Percentiles rank a stretch among this genome's conserved stretches.
These are phyloP conservation scores for Apeira syringaria DNA, from an alignment of 2,888 invertebrate genomes.

Conservation along the genomic window DNA sequence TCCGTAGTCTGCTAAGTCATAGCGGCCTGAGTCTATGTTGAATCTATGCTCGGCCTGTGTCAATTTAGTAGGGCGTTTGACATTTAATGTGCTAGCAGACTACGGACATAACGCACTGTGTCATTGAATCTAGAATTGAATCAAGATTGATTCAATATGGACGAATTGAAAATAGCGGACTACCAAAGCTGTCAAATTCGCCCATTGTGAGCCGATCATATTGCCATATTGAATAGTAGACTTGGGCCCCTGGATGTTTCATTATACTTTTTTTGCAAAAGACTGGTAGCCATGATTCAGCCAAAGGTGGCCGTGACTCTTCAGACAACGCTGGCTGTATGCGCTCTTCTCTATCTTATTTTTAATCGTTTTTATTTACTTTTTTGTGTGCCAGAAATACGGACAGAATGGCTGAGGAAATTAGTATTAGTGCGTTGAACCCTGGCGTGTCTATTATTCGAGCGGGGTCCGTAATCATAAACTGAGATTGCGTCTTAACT, in stretches of 20 bases:
- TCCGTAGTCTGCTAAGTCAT: too few species aligned
- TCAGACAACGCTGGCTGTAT: conserved; percentile 38
- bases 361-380: conserved; percentile 39
- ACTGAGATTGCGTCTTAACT: conserved; percentile 9
- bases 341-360: conserved; percentile 32
- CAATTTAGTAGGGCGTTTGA: too few species aligned
- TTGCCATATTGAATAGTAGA: too few species aligned
- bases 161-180: too few species aligned
- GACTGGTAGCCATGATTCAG: conserved; percentile 36
- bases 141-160: too few species aligned
- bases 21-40: too few species aligned
- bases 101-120: too few species aligned
- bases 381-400: conserved; percentile 39
- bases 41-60: too few species aligned
- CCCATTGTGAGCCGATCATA: too few species aligned
- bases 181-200: too few species aligned
- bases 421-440: conserved; percentile 37
- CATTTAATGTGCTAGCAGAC: too few species aligned
- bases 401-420: conserved; percentile 44
- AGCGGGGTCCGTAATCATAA: conserved; percentile 16
- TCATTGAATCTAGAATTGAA: too few species aligned
- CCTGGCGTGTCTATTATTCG: conserved; percentile 14
- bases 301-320: conserved; percentile 42
- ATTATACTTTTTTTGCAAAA: conserved; percentile 7
- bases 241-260: background rate